These are phyloP conservation scores for Phyto melanocephala DNA, from an alignment of 2,888 invertebrate genomes.

Conservation along the genomic window DNA sequence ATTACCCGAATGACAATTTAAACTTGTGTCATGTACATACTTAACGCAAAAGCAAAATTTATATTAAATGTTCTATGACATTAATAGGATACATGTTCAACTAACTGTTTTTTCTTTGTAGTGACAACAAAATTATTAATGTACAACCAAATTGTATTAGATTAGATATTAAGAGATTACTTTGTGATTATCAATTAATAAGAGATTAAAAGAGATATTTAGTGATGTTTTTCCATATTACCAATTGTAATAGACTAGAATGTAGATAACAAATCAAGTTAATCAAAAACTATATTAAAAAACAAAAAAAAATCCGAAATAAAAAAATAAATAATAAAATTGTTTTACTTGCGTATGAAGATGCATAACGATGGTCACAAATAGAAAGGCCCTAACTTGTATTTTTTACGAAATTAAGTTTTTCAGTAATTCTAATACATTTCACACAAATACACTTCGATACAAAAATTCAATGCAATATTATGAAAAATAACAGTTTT, in stretches of 20 bases:
- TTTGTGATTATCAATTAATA: slow-evolving; percentile 42
- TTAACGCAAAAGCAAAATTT: too few relatives aligned
- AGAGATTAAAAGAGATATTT: slow-evolving; percentile 3
- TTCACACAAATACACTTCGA: too few relatives aligned
- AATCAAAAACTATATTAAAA: slow-evolving; percentile 31
- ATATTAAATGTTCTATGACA: too few relatives aligned
- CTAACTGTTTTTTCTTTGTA: background rate
- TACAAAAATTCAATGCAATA: too few relatives aligned
- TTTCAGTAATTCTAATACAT: too few relatives aligned
- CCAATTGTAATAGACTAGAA: slow-evolving; percentile 21
- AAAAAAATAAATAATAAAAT: background rate
- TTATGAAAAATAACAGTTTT: too few relatives aligned
- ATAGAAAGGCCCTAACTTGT: too few relatives aligned
- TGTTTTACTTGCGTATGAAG: slow-evolving; percentile 12
- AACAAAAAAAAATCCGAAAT: background rate
- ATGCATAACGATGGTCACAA: too few relatives aligned
- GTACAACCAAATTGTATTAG: slow-evolving; percentile 10
- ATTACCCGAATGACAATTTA: too few relatives aligned
- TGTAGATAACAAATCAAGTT: slow-evolving; percentile 26
- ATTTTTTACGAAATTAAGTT: too few relatives aligned
- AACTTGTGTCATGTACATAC: too few relatives aligned
- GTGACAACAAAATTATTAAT: background rate
- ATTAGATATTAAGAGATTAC: slow-evolving; percentile 1
- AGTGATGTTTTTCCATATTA: slow-evolving; percentile 17
- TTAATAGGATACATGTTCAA: background rate